phyloP scores from a whole-genome alignment of 2,888 invertebrate genomes.

The Schizotus pectinicornis region DNA sequence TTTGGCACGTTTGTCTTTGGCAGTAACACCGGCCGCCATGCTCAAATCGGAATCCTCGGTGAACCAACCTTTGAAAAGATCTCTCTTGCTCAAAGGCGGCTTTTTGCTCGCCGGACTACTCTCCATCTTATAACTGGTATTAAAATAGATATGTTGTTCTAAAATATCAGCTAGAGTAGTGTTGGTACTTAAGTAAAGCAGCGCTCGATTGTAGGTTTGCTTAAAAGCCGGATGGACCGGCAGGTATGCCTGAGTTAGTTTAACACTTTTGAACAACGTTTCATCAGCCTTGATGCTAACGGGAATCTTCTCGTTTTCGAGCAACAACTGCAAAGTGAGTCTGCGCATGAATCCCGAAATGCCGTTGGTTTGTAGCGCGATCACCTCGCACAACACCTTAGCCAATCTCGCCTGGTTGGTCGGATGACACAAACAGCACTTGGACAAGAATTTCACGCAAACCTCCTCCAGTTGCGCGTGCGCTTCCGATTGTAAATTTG shows the following conservation, averaged over 20 bases:
- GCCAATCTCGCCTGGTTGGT: conserved; percentile 85
- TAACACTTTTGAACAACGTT: conserved; percentile 54
- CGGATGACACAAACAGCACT: conserved; percentile 84
- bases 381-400: conserved; percentile 77
- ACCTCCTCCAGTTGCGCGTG: conserved; percentile 74
- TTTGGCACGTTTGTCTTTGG: conserved; percentile 88
- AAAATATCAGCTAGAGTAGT: conserved; percentile 78
- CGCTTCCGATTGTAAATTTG: conserved; percentile 50
- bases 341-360: conserved; percentile 89
- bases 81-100: conserved; percentile 33
- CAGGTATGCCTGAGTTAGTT: conserved; percentile 50
- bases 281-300: conserved; percentile 69
- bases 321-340: conserved; percentile 81
- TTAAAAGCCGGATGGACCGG: conserved; percentile 73
- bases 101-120: conserved; percentile 10
- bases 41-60: conserved; percentile 63
- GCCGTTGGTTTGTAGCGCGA: conserved; percentile 69
- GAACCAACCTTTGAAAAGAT: conserved; percentile 55
- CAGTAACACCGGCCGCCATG: conserved; percentile 84
- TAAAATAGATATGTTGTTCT: conserved; percentile 64
- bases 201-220: conserved; percentile 74
- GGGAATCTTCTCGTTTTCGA: conserved; percentile 84
- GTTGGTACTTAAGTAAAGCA: conserved; percentile 76
- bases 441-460: conserved; percentile 81
- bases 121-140: conserved; percentile 40